Evolutionary conservation across 2,797 vertebrate genomes (phyloP).

Genomic region (Falco peregrinus): DNA sequence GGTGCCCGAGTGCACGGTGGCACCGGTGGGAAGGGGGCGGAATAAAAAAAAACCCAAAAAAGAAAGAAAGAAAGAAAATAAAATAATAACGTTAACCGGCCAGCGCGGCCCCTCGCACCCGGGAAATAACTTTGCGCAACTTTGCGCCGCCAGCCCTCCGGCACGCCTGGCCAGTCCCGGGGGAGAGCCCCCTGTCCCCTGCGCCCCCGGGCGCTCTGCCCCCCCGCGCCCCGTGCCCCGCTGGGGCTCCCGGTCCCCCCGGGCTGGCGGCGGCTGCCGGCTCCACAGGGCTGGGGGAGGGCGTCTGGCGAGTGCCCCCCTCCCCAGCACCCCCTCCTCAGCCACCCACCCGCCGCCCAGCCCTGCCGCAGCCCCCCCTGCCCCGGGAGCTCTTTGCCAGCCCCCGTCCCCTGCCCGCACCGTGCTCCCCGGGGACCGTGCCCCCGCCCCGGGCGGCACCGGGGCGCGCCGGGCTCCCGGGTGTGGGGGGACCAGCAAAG

Average conservation of each 20-base stretch:
- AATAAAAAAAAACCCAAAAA: no score
- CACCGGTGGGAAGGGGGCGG: neutral
- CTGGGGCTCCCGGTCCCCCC: no score
- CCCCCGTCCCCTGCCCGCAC: neutral
- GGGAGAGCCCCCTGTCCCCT: neutral
- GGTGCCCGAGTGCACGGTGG: neutral
- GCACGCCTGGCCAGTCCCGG: neutral
- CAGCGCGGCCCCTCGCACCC: neutral
- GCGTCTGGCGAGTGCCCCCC: neutral
- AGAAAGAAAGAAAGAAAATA: neutral
- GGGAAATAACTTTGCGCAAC: slow-evolving; percentile 55
- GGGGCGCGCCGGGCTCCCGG: neutral
- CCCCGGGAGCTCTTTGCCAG: neutral
- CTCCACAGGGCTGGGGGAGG: neutral
- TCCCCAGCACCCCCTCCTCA: neutral
- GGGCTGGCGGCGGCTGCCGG: neutral
- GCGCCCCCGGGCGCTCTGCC: neutral
- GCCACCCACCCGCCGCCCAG: neutral
- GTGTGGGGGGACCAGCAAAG: no score
- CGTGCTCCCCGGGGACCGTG: neutral
- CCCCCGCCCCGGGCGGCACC: neutral
- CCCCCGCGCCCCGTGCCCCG: neutral
- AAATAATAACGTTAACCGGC: neutral
- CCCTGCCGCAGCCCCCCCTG: neutral
- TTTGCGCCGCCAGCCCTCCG: neutral